phyloP scores from a whole-genome alignment of 2,888 invertebrate species.

The Diloba caeruleocephala region DNA sequence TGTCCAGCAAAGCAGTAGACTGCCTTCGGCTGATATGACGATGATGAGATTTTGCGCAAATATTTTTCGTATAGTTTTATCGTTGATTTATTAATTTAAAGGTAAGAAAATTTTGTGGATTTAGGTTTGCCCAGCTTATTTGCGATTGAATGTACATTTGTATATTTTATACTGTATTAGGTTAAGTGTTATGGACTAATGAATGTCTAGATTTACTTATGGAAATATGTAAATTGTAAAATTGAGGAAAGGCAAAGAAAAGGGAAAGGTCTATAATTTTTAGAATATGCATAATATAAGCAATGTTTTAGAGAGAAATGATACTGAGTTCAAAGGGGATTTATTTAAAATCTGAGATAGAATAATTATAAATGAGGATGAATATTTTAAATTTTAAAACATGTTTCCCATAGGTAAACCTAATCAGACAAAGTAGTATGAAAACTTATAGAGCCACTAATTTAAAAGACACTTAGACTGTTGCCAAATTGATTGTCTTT shows the following conservation, averaged over 20 bases:
- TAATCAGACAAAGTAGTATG: conserved; percentile 29
- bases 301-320: background rate
- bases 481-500: conserved; percentile 33
- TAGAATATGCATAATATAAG: conserved; percentile 42
- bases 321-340: conserved; percentile 1
- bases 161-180: conserved; percentile 65
- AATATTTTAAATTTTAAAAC: conserved; percentile 6
- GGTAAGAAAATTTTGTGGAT: conserved; percentile 45
- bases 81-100: conserved; percentile 41
- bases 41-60: conserved; percentile 47
- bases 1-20: no score
- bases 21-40: no score
- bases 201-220: conserved; percentile 44
- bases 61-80: conserved; percentile 37
- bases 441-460: conserved; percentile 42
- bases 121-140: conserved; percentile 50
- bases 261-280: conserved; percentile 1
- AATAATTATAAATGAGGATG: background rate
- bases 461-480: conserved; percentile 47
- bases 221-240: conserved; percentile 12
- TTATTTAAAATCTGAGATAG: conserved; percentile 10
- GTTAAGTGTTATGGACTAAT: conserved; percentile 51
- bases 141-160: conserved; percentile 63
- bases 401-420: conserved; percentile 44
- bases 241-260: background rate